phyloP scores from a whole-genome alignment of 2,113 vertebrate species.

The Cepphus grylle region DNA sequence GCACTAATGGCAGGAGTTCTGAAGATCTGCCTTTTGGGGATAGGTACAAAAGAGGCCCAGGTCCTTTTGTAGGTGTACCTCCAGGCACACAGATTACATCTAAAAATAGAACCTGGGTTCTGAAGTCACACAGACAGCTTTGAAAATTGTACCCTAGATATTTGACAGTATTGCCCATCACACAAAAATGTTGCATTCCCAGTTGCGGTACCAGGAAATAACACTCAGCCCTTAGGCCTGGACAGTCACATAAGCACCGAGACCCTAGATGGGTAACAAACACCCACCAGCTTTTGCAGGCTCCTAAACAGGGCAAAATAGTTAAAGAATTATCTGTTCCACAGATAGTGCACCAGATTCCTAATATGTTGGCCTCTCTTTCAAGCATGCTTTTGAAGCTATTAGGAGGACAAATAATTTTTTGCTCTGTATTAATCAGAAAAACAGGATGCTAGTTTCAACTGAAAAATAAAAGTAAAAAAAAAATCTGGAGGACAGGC shows the following conservation, averaged over 20 bases:
- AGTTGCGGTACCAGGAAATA: not conserved
- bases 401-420: not conserved
- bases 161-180: not conserved
- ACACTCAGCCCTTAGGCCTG: not conserved
- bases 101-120: not conserved
- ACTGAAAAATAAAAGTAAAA: not conserved
- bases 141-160: not conserved
- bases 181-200: not conserved
- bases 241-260: rapidly evolving
- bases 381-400: not conserved
- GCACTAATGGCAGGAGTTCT: not conserved
- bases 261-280: not conserved
- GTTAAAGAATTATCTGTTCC: not conserved
- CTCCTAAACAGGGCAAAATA: not conserved
- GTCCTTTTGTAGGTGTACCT: not conserved
- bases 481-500: not conserved
- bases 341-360: not conserved
- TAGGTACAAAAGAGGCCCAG: not conserved
- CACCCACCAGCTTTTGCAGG: not conserved
- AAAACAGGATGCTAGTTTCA: not conserved
- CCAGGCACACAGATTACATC: not conserved
- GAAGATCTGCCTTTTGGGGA: not conserved
- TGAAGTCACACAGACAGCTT: not conserved
- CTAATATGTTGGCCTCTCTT: not conserved
- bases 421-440: not conserved